Conservation (phyloP, 2,113 vertebrate species). For the Daphoenositta chrysoptera region DNA sequence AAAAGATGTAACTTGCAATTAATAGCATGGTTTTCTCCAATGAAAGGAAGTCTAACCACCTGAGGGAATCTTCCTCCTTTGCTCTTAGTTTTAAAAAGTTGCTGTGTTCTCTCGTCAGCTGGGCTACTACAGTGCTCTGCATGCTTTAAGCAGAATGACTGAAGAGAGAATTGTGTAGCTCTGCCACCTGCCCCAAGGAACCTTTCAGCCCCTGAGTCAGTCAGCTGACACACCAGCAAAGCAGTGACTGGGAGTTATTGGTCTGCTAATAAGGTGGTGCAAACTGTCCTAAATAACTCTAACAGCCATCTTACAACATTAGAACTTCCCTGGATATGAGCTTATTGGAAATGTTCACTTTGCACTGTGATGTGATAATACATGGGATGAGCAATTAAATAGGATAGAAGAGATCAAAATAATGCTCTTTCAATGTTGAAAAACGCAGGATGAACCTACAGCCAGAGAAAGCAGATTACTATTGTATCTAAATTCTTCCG, state of each 20-base stretch:
- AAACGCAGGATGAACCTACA: not conserved
- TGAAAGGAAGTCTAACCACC: not conserved
- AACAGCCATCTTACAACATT: not conserved
- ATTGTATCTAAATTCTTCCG: not conserved
- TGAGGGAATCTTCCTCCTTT: not conserved
- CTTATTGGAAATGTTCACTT: not conserved
- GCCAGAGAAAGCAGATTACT: not conserved
- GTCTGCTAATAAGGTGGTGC: not conserved
- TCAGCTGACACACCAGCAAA: not conserved
- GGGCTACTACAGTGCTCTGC: not conserved
- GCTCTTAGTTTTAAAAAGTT: not conserved
- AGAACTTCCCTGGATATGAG: not conserved
- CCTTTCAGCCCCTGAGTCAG: not conserved
- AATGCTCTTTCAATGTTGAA: not conserved
- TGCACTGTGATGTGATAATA: not conserved
- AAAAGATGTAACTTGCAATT: not conserved
- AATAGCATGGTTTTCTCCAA: not conserved
- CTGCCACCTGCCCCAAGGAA: not conserved
- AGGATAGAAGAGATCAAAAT: not conserved
- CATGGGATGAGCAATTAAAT: not conserved
- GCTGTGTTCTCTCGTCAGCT: not conserved
- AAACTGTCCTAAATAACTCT: not conserved
- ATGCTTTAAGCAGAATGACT: not conserved
- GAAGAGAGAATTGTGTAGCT: not conserved
- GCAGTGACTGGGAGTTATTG: not conserved